Percentiles rank a stretch among this genome's conserved stretches.
phyloP scores from a whole-genome alignment of 2,113 vertebrate genomes.

The Syrmaticus mikado region DNA sequence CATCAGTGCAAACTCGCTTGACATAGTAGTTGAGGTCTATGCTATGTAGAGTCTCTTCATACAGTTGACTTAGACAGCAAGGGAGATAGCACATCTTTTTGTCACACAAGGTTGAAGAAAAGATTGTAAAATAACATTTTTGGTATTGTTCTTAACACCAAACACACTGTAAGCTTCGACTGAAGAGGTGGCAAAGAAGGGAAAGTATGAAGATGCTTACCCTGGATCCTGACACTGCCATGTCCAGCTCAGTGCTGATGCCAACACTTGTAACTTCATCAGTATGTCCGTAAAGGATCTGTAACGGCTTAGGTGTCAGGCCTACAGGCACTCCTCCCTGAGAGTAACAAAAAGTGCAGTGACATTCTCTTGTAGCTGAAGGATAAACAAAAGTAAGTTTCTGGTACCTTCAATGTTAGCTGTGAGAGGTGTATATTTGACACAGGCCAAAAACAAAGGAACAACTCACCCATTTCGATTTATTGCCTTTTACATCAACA shows the following conservation, averaged over 20 bases:
- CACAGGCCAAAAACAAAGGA: not conserved
- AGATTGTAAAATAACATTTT: not conserved
- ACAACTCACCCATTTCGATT: not conserved
- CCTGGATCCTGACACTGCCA: slow-evolving; percentile 93
- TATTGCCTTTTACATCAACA: not conserved
- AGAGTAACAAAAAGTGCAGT: slow-evolving; percentile 67
- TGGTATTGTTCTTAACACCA: not conserved
- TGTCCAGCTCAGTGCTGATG: slow-evolving; percentile 96
- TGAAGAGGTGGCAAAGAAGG: not conserved
- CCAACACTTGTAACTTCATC: slow-evolving; percentile 90
- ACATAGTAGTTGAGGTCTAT: not conserved
- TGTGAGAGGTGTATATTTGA: not conserved
- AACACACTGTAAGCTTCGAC: not conserved
- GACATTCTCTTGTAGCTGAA: slow-evolving; percentile 62
- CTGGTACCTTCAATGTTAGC: slow-evolving; percentile 9
- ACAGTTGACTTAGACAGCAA: not conserved
- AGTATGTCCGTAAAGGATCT: slow-evolving; percentile 94
- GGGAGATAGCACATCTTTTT: not conserved
- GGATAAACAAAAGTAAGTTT: slow-evolving; percentile 35
- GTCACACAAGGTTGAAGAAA: not conserved
- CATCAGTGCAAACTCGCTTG: not conserved
- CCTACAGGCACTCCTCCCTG: slow-evolving; percentile 90
- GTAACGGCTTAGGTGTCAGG: slow-evolving; percentile 89
- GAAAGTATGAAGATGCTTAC: slow-evolving; percentile 73
- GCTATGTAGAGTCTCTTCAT: not conserved